phyloP scores from a whole-genome alignment of 2,888 invertebrate genomes.

The Carcina quercana region DNA sequence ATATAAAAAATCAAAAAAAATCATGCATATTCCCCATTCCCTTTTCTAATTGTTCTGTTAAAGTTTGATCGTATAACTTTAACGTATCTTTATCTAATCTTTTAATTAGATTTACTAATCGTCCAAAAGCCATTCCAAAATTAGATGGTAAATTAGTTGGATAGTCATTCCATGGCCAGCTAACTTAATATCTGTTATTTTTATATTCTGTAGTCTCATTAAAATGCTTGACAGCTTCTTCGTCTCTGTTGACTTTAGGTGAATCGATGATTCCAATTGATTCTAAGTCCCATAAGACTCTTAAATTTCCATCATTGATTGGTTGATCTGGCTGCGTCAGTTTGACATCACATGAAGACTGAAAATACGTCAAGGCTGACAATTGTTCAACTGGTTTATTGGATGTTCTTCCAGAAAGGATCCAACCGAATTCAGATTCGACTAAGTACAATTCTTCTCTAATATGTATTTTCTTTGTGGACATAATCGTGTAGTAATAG shows the following conservation, averaged over 20 bases:
- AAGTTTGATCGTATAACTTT: too few relatives aligned
- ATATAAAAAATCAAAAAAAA: not conserved
- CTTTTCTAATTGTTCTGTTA: too few relatives aligned
- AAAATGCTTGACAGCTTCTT: slow-evolving; percentile 10
- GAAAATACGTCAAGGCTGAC: slow-evolving; percentile 15
- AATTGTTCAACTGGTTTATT: not conserved
- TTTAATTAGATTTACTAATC: slow-evolving; percentile 9
- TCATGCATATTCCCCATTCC: too few relatives aligned
- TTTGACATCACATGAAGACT: not conserved
- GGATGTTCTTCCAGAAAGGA: slow-evolving; percentile 10
- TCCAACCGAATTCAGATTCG: slow-evolving; percentile 18
- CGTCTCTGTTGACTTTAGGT: slow-evolving; percentile 12
- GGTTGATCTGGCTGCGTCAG: slow-evolving; percentile 14
- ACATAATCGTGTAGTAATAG: slow-evolving; percentile 17
- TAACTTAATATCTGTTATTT: slow-evolving; percentile 12
- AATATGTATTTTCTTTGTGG: slow-evolving; percentile 8
- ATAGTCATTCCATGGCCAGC: slow-evolving; percentile 16
- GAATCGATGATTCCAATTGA: slow-evolving; percentile 20
- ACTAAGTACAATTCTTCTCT: slow-evolving; percentile 14
- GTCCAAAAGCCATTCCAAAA: slow-evolving; percentile 12
- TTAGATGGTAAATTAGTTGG: slow-evolving; percentile 14
- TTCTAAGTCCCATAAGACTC: slow-evolving; percentile 19
- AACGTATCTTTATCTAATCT: too few relatives aligned
- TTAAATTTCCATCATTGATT: slow-evolving; percentile 7
- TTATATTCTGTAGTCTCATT: slow-evolving; percentile 10